These are phyloP conservation scores for Pangasius sanitwongsei DNA, from an alignment of 2,797 vertebrate species.

Conservation along the genomic window DNA sequence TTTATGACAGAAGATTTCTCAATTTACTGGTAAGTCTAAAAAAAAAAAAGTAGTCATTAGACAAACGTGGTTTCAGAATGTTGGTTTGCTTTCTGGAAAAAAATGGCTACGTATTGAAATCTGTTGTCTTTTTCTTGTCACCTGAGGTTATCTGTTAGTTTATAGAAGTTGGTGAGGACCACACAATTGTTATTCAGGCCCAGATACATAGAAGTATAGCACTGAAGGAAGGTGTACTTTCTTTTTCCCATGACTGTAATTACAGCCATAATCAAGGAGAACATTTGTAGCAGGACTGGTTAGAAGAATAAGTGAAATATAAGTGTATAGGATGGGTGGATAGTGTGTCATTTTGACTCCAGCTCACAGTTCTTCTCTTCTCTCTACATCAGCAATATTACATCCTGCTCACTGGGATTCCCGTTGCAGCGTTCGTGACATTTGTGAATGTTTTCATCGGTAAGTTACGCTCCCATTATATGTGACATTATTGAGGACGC, in stretches of 20 bases:
- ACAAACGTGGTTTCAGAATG: neutral
- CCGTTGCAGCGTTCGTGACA: slow-evolving; percentile 75
- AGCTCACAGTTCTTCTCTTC: slow-evolving; percentile 9
- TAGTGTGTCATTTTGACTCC: neutral
- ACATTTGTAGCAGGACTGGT: neutral
- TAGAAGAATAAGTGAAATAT: neutral
- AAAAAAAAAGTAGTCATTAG: neutral
- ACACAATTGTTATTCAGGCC: neutral
- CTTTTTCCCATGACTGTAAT: neutral
- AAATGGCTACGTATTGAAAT: neutral
- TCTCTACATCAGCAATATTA: slow-evolving; percentile 80
- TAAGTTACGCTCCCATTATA: slow-evolving; percentile 63
- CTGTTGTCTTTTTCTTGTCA: neutral
- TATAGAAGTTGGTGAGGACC: neutral
- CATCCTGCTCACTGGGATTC: slow-evolving; percentile 84
- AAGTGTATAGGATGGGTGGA: neutral
- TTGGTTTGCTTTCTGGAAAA: neutral
- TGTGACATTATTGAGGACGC: neutral
- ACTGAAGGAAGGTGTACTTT: neutral
- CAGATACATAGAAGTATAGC: neutral
- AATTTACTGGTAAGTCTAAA: slow-evolving; percentile 79
- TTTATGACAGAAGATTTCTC: slow-evolving; percentile 88
- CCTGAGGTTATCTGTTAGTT: neutral
- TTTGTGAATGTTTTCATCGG: slow-evolving; percentile 89
- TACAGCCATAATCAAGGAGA: neutral